Evolutionary conservation across 2,113 vertebrate species (phyloP), one percentile per base, ranked within the genome.

Genomic region (Aegotheles bennettii): DNA sequence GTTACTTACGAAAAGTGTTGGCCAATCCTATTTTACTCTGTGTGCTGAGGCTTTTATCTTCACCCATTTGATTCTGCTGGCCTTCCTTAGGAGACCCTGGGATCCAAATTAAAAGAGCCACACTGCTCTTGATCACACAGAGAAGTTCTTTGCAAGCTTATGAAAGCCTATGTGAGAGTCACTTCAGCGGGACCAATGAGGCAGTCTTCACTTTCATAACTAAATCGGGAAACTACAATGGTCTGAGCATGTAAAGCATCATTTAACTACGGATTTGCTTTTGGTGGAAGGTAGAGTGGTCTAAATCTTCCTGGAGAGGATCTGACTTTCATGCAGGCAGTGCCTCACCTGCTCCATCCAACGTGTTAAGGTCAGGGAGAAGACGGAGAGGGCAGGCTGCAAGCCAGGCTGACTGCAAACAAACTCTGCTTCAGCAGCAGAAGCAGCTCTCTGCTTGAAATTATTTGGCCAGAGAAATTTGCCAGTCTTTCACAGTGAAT

Each of bases 81-180:
- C 36, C 45, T 85, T 69, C 50, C 47, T 77, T 61, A 50, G 65
- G 17, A 53, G 33, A 61, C 29, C 19, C 25, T 18, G 73, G 25
- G 31, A 65, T 86, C 33, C 56, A 84, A 65, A 56, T 42, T 17
- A 90, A n/a, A n/a, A 73, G 20, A 73, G 42, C 23, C 47, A 47
- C 2, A 2, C 43, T 74, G 16, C 48, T 74, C 45, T 50, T 89
- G 47, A 53, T 20, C 28, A 48, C 2, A 3, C 16, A 20, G 43
- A 71, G 33, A 89, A 79, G 38, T 42, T 91, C n/a, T 48, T 57
- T 80, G n/a, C 42, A 85, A 87, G n/a, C 25, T 57, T 89, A 51
- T 0, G 2, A 68, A 92, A 82, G 60, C 19, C 45, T 60, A 11
- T 42, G 13, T 63, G 65, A 87, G 45, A 50, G 31, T 43, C 65